Percentiles rank a stretch among this genome's conserved stretches.
These are phyloP conservation scores for Tapera naevia DNA, from an alignment of 2,797 vertebrate species.

Conservation along the genomic window DNA sequence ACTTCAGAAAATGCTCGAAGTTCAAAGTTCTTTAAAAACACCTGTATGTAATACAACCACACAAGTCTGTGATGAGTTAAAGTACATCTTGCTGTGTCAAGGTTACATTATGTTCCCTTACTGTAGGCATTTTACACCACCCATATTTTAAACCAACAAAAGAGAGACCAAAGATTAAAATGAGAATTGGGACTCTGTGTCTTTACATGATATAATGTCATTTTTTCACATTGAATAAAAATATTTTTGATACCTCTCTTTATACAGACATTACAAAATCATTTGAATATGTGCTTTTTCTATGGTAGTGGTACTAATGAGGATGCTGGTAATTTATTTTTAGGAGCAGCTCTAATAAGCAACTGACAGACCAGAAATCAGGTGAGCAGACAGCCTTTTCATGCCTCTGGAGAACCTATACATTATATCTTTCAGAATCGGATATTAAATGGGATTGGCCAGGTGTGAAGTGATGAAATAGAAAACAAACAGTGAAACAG, in stretches of 20 bases:
- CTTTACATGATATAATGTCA: neutral
- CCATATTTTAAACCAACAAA: neutral
- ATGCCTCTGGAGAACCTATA: neutral
- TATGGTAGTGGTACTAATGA: neutral
- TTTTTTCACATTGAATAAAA: neutral
- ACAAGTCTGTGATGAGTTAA: neutral
- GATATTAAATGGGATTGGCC: neutral
- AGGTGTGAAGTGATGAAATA: neutral
- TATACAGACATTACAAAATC: neutral
- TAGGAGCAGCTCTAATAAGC: neutral
- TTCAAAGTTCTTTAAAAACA: neutral
- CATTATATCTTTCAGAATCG: neutral
- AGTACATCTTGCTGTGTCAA: accelerated
- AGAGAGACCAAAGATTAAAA: neutral
- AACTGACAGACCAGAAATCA: neutral
- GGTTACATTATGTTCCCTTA: neutral
- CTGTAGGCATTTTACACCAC: neutral
- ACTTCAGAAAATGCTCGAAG: neutral
- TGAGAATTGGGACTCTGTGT: neutral
- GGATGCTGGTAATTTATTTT: neutral
- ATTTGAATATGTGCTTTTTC: neutral
- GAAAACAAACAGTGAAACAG: neutral
- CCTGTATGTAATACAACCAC: neutral
- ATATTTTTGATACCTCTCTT: neutral
- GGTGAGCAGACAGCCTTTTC: neutral